These are phyloP conservation scores for Psophia crepitans DNA, from an alignment of 2,113 vertebrate species.

Conservation along the genomic window DNA sequence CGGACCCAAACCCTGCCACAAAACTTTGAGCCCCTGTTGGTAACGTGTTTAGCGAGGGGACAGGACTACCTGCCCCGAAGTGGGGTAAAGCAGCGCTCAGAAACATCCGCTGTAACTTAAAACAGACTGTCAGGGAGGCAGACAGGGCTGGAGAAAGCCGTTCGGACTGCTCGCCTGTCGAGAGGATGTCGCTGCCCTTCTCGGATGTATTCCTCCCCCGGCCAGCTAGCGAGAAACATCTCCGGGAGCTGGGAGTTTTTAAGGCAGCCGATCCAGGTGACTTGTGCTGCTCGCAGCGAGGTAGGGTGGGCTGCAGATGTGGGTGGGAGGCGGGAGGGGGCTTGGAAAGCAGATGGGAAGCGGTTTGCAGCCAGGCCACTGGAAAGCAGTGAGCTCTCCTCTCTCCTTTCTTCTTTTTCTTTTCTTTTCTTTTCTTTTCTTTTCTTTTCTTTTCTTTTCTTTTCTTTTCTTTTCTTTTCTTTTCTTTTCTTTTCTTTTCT, in stretches of 20 bases:
- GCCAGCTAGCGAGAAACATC: neutral
- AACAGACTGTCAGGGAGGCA: neutral
- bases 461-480: accelerated
- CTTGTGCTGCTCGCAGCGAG: constrained; percentile 10
- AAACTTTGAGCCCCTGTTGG: neutral
- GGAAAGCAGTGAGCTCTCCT: neutral
- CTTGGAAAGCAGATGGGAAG: constrained; percentile 11
- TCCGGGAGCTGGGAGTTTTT: neutral
- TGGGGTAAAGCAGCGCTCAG: neutral
- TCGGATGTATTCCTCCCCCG: neutral
- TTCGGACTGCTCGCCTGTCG: neutral
- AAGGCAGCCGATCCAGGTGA: constrained; percentile 17
- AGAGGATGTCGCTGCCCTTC: neutral
- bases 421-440: neutral
- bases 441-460: accelerated
- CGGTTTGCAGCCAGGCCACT: constrained; percentile 4
- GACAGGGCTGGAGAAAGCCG: neutral
- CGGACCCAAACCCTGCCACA: neutral
- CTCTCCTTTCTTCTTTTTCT: no score
- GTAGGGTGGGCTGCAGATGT: constrained; percentile 1
- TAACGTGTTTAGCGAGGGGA: neutral
- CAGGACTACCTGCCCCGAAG: neutral
- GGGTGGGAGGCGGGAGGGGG: constrained; percentile 3
- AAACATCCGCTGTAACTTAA: neutral
- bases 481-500: no score